Evolutionary conservation across 2,888 invertebrate species (phyloP), one percentile per base, ranked within the genome.

Genomic region (Falcaria lacertinaria): DNA sequence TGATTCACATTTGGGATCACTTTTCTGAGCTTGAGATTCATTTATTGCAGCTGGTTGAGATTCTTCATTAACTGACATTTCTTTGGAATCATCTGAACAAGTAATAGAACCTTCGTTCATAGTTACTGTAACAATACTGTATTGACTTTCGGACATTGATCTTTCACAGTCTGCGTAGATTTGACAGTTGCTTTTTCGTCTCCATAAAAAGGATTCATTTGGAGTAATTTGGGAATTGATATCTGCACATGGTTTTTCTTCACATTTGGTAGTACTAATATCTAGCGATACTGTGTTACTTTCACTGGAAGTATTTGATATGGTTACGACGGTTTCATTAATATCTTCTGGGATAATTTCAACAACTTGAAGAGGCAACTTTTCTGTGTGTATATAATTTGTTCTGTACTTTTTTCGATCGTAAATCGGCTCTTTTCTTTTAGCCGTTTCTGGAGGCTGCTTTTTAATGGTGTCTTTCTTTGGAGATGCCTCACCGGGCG

Each of bases 121-220:
- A 32, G 74, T 74, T 15, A 78, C 68, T 57, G 67, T 80, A 16
- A 81, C 66, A 54, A 77, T 72, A 48, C 80, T 79, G 43, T 86
- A 86, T 11, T 79, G 66, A 44, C 76, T 79, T 38, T 86, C 88
- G 13, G 77, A 72, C 39, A 57, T 13, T 8, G 75, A 69, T 54
- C 74, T 84, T 40, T 86, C 88, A 34, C 71, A 66, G 38, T 89
- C 89, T 1, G 79, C 77, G 58, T 84, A 86, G 51, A 81, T 75
- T 60, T 81, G 84, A 35, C 76, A 74, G 48, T 60, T 74, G 54
- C 82, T 85, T 72, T 88, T 91, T 47, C 88, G 72, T 44, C 92
- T 89, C 91, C 92, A 93, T 32, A 94, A 75, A 72, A 94, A 94
- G 3, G 94, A 93, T 52, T 89, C 90, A 62, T 93, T 93, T 1